A percentile compares a stretch with the other conserved stretches of the same genome.
phyloP scores from a whole-genome alignment of 1,140 invertebrate species.

The Drosophila nigrodunni region DNA sequence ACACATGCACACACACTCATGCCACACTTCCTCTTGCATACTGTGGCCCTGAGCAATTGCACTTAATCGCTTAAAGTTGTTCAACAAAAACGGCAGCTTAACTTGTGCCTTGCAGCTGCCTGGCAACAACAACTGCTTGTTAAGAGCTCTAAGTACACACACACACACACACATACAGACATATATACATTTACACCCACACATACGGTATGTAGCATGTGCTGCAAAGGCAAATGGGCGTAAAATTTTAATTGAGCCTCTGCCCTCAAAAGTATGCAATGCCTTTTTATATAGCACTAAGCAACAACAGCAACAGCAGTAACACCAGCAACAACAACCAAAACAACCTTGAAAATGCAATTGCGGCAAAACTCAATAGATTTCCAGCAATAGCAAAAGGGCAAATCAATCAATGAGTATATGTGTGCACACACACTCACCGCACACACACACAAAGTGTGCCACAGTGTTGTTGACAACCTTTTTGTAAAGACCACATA shows the following conservation, averaged over 20 bases:
- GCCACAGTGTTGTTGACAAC: constrained; percentile 53
- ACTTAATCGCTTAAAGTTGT: constrained; percentile 54
- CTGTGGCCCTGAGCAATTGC: constrained; percentile 37
- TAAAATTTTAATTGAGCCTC: constrained; percentile 82
- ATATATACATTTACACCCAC: constrained; percentile 6
- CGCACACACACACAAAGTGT: constrained; percentile 10
- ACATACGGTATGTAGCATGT: constrained; percentile 31
- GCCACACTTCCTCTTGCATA: background rate
- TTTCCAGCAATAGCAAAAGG: constrained; percentile 54
- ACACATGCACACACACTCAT: constrained; percentile 39
- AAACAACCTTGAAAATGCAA: constrained; percentile 66
- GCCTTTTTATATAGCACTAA: constrained; percentile 48
- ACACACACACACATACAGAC: constrained; percentile 16
- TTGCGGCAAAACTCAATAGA: constrained; percentile 50
- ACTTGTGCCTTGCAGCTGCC: constrained; percentile 31
- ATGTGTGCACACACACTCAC: constrained; percentile 30
- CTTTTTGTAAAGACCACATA: constrained; percentile 40
- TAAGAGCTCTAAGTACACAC: constrained; percentile 32
- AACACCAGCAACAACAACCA: background rate
- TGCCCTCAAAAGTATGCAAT: constrained; percentile 73
- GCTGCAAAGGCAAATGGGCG: constrained; percentile 74
- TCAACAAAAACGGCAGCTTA: constrained; percentile 34
- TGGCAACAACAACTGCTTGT: constrained; percentile 10
- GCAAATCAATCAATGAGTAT: constrained; percentile 71
- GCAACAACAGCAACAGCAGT: background rate